A percentile compares a stretch with the other conserved stretches of the same genome.
Evolutionary conservation across 1,140 invertebrate species (phyloP).

Genomic region (Anastatus disparis): DNA sequence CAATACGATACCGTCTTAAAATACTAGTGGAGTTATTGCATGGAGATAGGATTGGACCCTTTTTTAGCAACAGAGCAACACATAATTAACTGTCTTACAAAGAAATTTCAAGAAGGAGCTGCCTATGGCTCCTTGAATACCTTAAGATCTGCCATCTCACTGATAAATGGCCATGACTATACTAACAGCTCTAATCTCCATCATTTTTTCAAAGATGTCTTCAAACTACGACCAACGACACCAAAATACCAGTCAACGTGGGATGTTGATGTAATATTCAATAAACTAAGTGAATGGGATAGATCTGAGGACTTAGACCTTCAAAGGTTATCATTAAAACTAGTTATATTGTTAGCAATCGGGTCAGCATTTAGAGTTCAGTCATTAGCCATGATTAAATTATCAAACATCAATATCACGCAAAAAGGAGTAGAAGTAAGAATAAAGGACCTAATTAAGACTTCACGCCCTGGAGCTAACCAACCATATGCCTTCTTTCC

Average conservation of each 20-base stretch:
- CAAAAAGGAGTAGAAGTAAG: background rate
- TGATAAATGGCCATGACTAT: conserved; percentile 11
- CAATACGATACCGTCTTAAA: conserved; percentile 31
- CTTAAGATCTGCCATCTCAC: conserved; percentile 40
- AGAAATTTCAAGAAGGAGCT: conserved; percentile 43
- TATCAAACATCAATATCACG: background rate
- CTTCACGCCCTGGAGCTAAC: background rate
- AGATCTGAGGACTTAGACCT: conserved; percentile 18
- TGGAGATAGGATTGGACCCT: background rate
- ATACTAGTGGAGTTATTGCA: conserved; percentile 28
- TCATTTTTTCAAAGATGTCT: conserved; percentile 50
- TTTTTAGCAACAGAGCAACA: background rate
- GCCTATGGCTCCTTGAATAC: conserved; percentile 45
- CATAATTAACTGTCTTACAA: conserved; percentile 24
- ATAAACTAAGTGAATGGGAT: conserved; percentile 23
- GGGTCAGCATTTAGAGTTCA: conserved; percentile 32
- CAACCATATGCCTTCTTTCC: conserved; percentile 11
- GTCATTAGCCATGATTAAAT: conserved; percentile 13
- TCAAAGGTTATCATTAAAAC: conserved; percentile 11
- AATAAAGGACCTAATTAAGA: background rate
- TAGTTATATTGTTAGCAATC: conserved; percentile 28
- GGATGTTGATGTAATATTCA: conserved; percentile 43
- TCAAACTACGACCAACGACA: conserved; percentile 39
- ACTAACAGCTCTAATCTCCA: conserved; percentile 26
- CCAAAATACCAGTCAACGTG: conserved; percentile 48